A percentile compares a stretch with the other conserved stretches of the same genome.
phyloP scores from a whole-genome alignment of 2,888 invertebrate species.

The Corythucha ciliata region DNA sequence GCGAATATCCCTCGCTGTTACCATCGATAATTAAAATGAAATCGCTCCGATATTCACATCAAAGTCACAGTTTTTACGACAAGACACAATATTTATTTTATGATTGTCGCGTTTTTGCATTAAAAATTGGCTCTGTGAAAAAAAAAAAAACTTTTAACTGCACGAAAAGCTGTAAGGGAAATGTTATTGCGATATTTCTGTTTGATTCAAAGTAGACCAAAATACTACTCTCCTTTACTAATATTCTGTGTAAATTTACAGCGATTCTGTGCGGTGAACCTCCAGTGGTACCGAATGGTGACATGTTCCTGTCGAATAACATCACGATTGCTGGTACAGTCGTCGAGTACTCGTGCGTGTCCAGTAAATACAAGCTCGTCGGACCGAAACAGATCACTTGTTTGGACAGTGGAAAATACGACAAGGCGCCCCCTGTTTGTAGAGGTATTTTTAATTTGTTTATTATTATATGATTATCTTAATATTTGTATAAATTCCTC shows the following conservation, averaged over 20 bases:
- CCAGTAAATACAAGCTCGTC: constrained; percentile 54
- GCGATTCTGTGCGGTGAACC: constrained; percentile 65
- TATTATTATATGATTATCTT: constrained; percentile 17
- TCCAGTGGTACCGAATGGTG: constrained; percentile 55
- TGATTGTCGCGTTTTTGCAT: too few relatives aligned
- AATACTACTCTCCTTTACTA: neutral
- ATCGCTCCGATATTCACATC: too few relatives aligned
- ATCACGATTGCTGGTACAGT: constrained; percentile 56
- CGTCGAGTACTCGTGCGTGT: constrained; percentile 64
- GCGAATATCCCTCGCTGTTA: too few relatives aligned
- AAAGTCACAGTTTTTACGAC: too few relatives aligned
- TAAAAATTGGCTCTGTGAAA: too few relatives aligned
- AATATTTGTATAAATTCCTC: constrained; percentile 9
- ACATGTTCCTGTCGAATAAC: constrained; percentile 47
- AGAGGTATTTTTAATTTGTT: constrained; percentile 43
- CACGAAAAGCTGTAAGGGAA: too few relatives aligned
- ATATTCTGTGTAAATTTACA: constrained; percentile 38
- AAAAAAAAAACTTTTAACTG: neutral
- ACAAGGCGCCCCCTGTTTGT: constrained; percentile 64
- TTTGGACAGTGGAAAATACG: constrained; percentile 67
- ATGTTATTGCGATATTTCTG: too few relatives aligned
- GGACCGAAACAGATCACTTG: constrained; percentile 62
- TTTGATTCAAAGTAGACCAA: too few relatives aligned
- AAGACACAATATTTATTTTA: too few relatives aligned
- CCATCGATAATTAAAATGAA: too few relatives aligned